These are phyloP conservation scores for Cyrtorhinus lividipennis DNA, from an alignment of 1,140 invertebrate genomes.

Conservation along the genomic window DNA sequence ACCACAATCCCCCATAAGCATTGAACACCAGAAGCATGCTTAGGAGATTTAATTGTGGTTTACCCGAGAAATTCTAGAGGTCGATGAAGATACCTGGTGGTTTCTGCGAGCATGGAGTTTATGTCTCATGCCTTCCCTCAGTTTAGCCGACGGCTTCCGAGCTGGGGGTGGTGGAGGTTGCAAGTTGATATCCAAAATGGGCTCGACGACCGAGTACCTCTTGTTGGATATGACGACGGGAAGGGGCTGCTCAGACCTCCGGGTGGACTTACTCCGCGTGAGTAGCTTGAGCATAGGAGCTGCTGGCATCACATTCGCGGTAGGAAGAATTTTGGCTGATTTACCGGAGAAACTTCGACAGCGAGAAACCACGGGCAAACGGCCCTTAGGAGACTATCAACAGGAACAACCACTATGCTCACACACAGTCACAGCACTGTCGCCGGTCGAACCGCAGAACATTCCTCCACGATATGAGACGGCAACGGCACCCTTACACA, in stretches of 20 bases:
- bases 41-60: neutral
- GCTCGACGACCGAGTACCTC: neutral
- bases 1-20: neutral
- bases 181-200: neutral
- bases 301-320: conserved; percentile 14
- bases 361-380: too few relatives aligned
- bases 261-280: conserved; percentile 4
- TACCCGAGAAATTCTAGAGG: neutral
- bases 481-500: neutral
- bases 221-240: conserved; percentile 15
- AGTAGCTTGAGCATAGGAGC: conserved; percentile 20
- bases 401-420: neutral
- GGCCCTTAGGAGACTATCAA: too few relatives aligned
- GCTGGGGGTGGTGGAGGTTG: conserved; percentile 6
- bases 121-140: conserved; percentile 15
- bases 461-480: neutral
- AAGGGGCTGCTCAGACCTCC: conserved; percentile 10
- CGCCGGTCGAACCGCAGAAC: neutral
- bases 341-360: too few relatives aligned
- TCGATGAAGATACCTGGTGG: conserved; percentile 1
- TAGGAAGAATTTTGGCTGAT: neutral
- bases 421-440: neutral
- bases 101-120: conserved; percentile 12
- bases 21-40: neutral
- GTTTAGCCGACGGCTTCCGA: conserved; percentile 11